phyloP scores from a whole-genome alignment of 2,888 invertebrate genomes.

The Philaethria dido region DNA sequence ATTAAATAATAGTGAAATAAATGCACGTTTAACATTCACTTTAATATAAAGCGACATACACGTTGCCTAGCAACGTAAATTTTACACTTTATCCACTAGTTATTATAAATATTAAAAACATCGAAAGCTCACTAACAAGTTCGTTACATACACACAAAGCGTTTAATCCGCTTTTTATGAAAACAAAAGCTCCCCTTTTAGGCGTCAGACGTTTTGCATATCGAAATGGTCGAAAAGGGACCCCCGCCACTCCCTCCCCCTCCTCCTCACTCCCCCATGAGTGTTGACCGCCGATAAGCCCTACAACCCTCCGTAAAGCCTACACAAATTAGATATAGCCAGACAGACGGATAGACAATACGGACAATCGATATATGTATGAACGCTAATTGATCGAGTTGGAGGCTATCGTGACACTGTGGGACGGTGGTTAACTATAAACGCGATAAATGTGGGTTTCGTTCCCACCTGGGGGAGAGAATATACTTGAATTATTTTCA shows the following conservation, averaged over 20 bases:
- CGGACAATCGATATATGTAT: slow-evolving; percentile 54
- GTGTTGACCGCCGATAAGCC: slow-evolving; percentile 39
- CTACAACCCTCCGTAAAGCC: slow-evolving; percentile 34
- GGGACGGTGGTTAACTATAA: no score
- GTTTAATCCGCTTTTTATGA: slow-evolving; percentile 3
- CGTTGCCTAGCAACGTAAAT: no score
- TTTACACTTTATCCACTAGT: no score
- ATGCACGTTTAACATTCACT: no score
- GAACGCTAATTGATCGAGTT: slow-evolving; percentile 45
- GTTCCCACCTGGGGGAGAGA: no score
- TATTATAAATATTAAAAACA: background rate
- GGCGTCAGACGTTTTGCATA: slow-evolving; percentile 18
- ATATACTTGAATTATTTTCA: no score
- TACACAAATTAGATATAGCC: slow-evolving; percentile 37
- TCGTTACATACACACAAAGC: background rate
- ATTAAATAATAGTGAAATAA: no score
- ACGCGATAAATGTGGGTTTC: no score
- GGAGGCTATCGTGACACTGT: no score
- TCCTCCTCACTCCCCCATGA: no score
- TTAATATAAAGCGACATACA: no score
- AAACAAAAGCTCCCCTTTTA: slow-evolving; percentile 2
- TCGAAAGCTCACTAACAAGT: background rate
- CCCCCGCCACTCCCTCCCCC: no score
- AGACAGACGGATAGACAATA: slow-evolving; percentile 51
- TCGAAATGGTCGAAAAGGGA: slow-evolving; percentile 12